A percentile compares a stretch with the other conserved stretches of the same genome.
These are phyloP conservation scores for Magallana angulata DNA, from an alignment of 1,140 invertebrate species.

Conservation along the genomic window DNA sequence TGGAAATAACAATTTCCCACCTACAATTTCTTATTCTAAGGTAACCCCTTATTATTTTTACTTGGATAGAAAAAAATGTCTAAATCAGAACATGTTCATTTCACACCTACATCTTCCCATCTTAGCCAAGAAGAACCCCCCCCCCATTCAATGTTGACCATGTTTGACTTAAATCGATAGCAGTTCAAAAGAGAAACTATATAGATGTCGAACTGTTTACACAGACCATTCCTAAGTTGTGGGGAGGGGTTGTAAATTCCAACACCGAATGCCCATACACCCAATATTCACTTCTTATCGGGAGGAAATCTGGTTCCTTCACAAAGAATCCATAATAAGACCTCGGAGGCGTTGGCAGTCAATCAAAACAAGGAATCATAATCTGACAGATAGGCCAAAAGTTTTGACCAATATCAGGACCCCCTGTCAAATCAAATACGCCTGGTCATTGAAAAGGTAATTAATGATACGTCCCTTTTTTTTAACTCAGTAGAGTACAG, in stretches of 20 bases:
- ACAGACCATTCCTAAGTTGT: slow-evolving; percentile 15
- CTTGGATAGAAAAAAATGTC: not conserved
- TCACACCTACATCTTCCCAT: not conserved
- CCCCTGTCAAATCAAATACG: no score
- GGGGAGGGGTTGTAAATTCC: slow-evolving; percentile 32
- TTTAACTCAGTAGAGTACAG: no score
- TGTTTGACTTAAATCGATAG: slow-evolving; percentile 1
- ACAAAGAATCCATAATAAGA: not conserved
- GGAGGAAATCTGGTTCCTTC: not conserved
- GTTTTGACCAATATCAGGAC: not conserved
- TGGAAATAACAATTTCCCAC: not conserved
- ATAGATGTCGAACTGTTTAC: not conserved
- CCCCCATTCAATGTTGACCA: not conserved
- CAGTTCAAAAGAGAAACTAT: not conserved
- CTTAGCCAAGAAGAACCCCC: not conserved
- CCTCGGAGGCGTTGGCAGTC: not conserved
- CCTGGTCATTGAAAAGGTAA: no score
- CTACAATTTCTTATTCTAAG: not conserved
- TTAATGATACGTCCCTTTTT: no score
- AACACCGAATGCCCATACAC: not conserved
- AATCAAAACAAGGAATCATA: not conserved
- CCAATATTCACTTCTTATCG: not conserved
- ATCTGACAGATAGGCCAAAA: not conserved
- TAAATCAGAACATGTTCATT: not conserved
- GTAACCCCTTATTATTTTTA: not conserved